Evolutionary conservation across 2,797 vertebrate genomes (phyloP).

Genomic region (Molossus alvarezi): DNA sequence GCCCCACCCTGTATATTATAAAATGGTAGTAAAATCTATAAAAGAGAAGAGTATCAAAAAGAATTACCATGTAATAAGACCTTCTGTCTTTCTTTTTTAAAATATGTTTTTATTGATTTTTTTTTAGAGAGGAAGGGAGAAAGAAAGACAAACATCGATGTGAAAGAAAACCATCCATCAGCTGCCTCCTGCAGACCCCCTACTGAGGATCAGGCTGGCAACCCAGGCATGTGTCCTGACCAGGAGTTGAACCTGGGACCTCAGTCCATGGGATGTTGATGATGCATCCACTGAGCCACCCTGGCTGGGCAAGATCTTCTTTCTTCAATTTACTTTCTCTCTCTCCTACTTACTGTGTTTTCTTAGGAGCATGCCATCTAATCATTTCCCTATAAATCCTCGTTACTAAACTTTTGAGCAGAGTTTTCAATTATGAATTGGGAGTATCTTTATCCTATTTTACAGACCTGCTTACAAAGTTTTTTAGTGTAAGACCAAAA

Average conservation of each 20-base stretch:
- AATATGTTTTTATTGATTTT: too few relatives aligned
- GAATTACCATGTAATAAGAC: neutral
- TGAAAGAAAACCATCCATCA: too few relatives aligned
- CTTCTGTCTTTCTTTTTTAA: neutral
- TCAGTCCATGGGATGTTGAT: too few relatives aligned
- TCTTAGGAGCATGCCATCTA: neutral
- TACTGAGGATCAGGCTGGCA: too few relatives aligned
- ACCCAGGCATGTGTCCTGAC: too few relatives aligned
- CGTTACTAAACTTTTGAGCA: neutral
- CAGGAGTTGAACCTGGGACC: too few relatives aligned
- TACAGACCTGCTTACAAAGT: neutral
- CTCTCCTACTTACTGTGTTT: neutral
- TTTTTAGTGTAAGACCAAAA: neutral
- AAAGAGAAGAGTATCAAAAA: slow-evolving; percentile 14
- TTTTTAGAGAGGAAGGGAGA: too few relatives aligned
- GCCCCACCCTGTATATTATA: neutral
- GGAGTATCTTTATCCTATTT: neutral
- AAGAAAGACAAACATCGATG: too few relatives aligned
- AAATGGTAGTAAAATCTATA: slow-evolving; percentile 22
- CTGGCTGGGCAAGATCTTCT: neutral
- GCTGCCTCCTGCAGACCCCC: too few relatives aligned
- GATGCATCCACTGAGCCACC: too few relatives aligned
- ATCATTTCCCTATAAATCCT: neutral
- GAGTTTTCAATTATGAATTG: neutral
- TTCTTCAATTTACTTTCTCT: neutral